Percentiles rank a stretch among this genome's conserved stretches.
Evolutionary conservation across 2,797 vertebrate genomes (phyloP).

Genomic region (Scarus forsteni): DNA sequence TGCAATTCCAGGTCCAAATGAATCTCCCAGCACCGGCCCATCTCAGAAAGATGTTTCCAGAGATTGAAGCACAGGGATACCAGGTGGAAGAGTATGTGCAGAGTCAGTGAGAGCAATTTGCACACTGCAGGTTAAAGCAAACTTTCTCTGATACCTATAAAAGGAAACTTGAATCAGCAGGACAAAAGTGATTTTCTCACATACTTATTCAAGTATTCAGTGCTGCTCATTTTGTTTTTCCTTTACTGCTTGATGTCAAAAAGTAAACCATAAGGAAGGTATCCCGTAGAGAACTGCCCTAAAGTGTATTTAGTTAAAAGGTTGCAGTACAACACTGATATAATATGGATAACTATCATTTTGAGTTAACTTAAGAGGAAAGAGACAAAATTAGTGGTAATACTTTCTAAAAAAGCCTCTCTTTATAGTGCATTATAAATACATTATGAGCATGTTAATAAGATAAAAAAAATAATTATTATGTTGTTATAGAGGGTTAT

Average conservation of each 20-base stretch:
- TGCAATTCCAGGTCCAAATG: slow-evolving; percentile 84
- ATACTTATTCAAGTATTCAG: slow-evolving; percentile 20
- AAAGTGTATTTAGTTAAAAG: too few species aligned
- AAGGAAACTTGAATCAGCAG: slow-evolving; percentile 56
- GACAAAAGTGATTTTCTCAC: slow-evolving; percentile 52
- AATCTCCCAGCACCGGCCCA: slow-evolving; percentile 74
- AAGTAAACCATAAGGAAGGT: slow-evolving; percentile 15
- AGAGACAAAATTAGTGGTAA: too few species aligned
- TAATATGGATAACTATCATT: too few species aligned
- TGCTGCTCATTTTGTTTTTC: neutral
- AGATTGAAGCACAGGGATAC: slow-evolving; percentile 81
- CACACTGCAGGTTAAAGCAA: slow-evolving; percentile 72
- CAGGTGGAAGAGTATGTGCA: slow-evolving; percentile 77
- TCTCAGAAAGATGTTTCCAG: slow-evolving; percentile 81
- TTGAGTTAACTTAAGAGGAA: too few species aligned
- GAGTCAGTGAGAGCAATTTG: slow-evolving; percentile 76
- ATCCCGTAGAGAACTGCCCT: neutral
- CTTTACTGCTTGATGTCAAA: neutral
- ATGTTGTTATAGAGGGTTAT: too few species aligned
- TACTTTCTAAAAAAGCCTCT: too few species aligned
- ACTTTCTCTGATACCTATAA: slow-evolving; percentile 64
- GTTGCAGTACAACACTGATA: too few species aligned
- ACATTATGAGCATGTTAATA: too few species aligned
- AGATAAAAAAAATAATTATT: too few species aligned
- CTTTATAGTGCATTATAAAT: too few species aligned